Conservation (phyloP, 2,113 vertebrate species). For the Rhabdomys dilectus region DNA sequence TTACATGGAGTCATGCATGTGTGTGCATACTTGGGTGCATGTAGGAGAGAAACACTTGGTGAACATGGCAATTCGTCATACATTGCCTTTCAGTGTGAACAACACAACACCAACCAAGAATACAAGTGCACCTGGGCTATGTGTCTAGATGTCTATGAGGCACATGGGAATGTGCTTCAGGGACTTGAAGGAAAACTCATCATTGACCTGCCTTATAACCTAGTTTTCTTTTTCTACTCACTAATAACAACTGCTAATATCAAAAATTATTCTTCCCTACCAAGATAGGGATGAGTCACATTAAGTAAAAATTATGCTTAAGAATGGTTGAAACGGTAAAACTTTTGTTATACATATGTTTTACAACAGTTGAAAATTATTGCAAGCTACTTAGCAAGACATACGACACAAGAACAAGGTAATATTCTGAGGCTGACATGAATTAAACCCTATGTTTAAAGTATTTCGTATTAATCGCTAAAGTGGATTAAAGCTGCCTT, state of each 20-base stretch:
- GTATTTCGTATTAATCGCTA: neutral
- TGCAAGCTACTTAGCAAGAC: conserved; percentile 27
- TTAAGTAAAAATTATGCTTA: neutral
- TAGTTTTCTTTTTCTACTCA: neutral
- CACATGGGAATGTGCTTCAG: neutral
- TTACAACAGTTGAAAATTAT: neutral
- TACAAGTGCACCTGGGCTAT: fast-evolving
- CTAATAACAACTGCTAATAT: neutral
- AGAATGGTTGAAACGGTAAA: neutral
- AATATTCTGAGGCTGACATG: neutral
- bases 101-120: fast-evolving
- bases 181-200: neutral
- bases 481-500: neutral
- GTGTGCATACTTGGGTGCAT: fast-evolving
- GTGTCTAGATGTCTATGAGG: neutral
- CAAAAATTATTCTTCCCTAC: neutral
- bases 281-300: neutral
- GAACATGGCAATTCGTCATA: fast-evolving
- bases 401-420: neutral
- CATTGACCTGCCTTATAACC: neutral
- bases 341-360: neutral
- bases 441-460: neutral
- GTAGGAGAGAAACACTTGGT: neutral
- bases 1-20: fast-evolving
- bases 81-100: neutral